phyloP scores from a whole-genome alignment of 2,888 invertebrate species.

The Caradrina clavipalpis region DNA sequence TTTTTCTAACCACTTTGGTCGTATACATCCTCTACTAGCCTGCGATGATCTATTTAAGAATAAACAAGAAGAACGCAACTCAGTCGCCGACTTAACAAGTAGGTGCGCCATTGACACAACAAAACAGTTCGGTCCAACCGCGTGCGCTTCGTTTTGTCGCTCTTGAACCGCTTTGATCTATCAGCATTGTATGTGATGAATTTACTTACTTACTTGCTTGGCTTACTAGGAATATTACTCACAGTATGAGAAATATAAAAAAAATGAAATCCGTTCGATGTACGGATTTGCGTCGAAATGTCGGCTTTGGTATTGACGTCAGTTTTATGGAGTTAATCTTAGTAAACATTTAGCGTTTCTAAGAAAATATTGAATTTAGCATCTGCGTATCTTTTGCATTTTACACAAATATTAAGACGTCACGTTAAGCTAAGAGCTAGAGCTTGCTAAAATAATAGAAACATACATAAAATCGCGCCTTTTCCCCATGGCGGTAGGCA shows the following conservation, averaged over 20 bases:
- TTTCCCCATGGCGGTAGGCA: too few relatives aligned
- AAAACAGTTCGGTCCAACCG: conserved; percentile 41
- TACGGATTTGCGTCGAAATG: conserved; percentile 5
- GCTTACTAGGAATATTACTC: conserved; percentile 54
- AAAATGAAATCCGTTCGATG: conserved; percentile 1
- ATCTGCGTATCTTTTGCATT: neutral
- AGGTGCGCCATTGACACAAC: conserved; percentile 53
- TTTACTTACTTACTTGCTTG: conserved; percentile 51
- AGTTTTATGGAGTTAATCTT: neutral
- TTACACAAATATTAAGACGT: neutral
- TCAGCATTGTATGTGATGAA: conserved; percentile 52
- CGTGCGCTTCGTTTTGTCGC: conserved; percentile 47
- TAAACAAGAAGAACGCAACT: conserved; percentile 30
- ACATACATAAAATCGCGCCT: too few relatives aligned
- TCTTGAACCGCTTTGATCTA: conserved; percentile 49
- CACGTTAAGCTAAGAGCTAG: too few relatives aligned
- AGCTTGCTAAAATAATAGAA: too few relatives aligned
- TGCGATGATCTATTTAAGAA: conserved; percentile 36
- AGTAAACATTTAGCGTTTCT: neutral
- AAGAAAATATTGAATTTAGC: neutral
- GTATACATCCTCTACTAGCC: neutral
- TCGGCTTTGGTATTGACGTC: conserved; percentile 1
- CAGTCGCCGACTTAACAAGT: conserved; percentile 3
- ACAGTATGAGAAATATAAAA: conserved; percentile 1
- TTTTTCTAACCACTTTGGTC: neutral